Conservation (phyloP, 2,888 invertebrate genomes). For the Odontomyia ornata region DNA sequence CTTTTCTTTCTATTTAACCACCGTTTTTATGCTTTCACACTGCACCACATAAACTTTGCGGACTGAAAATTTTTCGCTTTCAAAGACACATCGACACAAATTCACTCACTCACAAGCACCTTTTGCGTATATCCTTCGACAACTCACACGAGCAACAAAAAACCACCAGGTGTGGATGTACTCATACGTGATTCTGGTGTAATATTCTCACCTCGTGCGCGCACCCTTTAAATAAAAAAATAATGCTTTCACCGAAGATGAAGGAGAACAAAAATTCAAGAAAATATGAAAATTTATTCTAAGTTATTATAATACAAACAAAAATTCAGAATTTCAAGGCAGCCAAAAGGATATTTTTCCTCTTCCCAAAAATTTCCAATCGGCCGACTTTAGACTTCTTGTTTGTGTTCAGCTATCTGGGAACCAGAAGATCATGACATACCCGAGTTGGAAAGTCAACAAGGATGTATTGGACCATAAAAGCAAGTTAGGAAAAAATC, state of each 20-base stretch:
- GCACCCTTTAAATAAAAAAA: conserved; percentile 30
- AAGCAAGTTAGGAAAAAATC: background rate
- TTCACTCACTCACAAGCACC: conserved; percentile 23
- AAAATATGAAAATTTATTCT: too few species aligned
- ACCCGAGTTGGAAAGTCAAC: background rate
- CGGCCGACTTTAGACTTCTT: too few species aligned
- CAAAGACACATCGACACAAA: conserved; percentile 10
- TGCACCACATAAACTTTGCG: conserved; percentile 10
- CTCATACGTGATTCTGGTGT: background rate
- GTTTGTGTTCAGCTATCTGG: background rate
- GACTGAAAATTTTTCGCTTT: background rate
- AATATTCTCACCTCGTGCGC: conserved; percentile 35
- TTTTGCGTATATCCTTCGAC: background rate
- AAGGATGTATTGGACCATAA: background rate
- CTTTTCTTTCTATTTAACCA: background rate
- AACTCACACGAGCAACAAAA: background rate
- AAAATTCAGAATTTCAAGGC: background rate
- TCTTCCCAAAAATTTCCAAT: background rate
- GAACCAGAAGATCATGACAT: background rate
- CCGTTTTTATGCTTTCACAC: background rate
- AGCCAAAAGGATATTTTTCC: background rate
- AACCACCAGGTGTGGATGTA: background rate
- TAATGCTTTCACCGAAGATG: background rate
- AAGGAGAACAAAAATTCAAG: background rate
- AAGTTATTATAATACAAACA: background rate